Evolutionary conservation across 1,140 invertebrate genomes (phyloP).

Genomic region (Drosophila dunni): DNA sequence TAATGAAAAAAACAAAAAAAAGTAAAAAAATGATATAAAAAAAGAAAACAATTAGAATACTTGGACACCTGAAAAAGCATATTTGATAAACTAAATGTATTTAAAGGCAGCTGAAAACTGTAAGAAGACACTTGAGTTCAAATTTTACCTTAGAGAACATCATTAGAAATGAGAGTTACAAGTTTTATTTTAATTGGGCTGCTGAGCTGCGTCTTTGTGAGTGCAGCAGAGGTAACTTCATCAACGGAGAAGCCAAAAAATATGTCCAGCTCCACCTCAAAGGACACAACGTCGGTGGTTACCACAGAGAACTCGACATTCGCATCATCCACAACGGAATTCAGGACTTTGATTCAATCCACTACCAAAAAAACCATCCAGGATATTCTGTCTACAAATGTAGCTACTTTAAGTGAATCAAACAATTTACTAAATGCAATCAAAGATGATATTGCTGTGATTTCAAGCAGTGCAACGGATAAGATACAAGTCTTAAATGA

Average conservation of each 20-base stretch:
- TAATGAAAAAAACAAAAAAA: background rate
- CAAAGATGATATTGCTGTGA: background rate
- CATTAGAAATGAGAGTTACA: slow-evolving; percentile 24
- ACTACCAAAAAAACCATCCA: background rate
- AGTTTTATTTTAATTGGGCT: background rate
- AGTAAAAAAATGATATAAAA: background rate
- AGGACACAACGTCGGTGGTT: background rate
- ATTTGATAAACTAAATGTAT: slow-evolving; percentile 26
- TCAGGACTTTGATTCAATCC: background rate
- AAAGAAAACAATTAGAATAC: slow-evolving; percentile 26
- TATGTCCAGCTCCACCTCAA: too few relatives aligned
- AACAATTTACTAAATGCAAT: slow-evolving; percentile 3
- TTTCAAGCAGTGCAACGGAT: background rate
- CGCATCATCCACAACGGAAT: background rate
- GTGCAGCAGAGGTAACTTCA: background rate
- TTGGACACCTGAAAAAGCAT: slow-evolving; percentile 22
- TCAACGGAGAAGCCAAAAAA: background rate
- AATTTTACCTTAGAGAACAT: background rate
- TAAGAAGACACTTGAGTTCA: slow-evolving; percentile 30
- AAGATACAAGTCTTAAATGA: background rate
- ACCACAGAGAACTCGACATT: background rate
- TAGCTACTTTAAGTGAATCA: background rate
- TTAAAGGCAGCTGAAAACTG: slow-evolving; percentile 35
- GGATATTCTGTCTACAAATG: background rate
- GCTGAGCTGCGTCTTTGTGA: background rate